Evolutionary conservation across 2,797 vertebrate species (phyloP).

Genomic region (Gadopsis bispinosus): DNA sequence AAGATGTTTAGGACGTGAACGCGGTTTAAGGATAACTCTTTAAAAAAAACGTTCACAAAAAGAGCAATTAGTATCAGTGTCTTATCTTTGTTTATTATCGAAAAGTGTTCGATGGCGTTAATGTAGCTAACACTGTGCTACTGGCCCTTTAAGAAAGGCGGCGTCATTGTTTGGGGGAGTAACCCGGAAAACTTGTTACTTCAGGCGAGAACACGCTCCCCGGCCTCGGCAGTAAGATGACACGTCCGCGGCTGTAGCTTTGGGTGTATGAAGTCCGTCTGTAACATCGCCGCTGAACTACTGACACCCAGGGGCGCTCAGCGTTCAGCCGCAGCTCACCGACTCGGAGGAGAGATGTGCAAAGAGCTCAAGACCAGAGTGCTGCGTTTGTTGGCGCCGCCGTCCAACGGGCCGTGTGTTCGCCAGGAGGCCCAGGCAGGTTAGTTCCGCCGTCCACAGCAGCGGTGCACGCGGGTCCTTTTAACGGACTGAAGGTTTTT

Average conservation of each 20-base stretch:
- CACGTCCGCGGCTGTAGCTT: rapidly evolving
- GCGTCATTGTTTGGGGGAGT: slow-evolving; percentile 58
- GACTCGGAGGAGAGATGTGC: slow-evolving; percentile 66
- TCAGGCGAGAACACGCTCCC: slow-evolving; percentile 35
- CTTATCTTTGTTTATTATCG: no score
- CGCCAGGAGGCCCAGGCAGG: slow-evolving; percentile 52
- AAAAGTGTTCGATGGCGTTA: no score
- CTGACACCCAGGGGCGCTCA: not conserved
- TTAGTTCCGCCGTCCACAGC: not conserved
- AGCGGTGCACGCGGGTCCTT: not conserved
- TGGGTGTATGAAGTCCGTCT: slow-evolving; percentile 61
- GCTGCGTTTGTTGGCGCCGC: slow-evolving; percentile 66
- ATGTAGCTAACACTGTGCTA: not conserved
- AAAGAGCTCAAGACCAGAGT: slow-evolving; percentile 82
- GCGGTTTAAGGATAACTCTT: not conserved
- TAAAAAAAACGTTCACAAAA: not conserved
- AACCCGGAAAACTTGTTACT: slow-evolving; percentile 72
- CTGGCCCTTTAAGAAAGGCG: slow-evolving; percentile 64
- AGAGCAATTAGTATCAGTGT: not conserved
- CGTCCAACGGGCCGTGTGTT: slow-evolving; percentile 52
- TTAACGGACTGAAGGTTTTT: not conserved
- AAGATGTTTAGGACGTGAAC: not conserved
- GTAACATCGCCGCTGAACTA: not conserved
- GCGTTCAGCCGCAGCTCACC: slow-evolving; percentile 5
- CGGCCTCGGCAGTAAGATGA: not conserved